phyloP scores from a whole-genome alignment of 2,113 vertebrate species.

The Prietella phreatophila region DNA sequence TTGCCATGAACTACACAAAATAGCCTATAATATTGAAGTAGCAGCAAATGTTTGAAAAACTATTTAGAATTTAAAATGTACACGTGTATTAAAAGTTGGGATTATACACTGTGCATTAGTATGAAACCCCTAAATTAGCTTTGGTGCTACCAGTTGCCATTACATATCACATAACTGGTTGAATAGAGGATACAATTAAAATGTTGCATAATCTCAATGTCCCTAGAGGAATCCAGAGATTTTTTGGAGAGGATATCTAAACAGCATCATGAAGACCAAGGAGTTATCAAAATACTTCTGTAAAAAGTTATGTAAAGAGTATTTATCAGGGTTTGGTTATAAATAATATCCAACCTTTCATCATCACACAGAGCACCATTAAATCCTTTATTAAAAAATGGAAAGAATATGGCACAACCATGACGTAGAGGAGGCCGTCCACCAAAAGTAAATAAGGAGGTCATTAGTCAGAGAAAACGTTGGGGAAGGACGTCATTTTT shows the following conservation, averaged over 20 bases:
- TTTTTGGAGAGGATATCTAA: background rate
- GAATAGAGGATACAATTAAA: background rate
- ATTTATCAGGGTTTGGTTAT: background rate
- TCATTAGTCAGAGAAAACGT: background rate
- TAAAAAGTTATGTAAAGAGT: background rate
- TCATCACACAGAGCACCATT: background rate
- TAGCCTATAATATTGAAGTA: background rate
- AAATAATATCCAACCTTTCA: background rate
- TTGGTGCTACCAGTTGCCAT: background rate
- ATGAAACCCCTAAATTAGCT: background rate
- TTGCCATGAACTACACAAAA: background rate
- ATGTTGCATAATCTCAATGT: background rate
- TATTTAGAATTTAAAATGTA: background rate
- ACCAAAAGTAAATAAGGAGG: background rate
- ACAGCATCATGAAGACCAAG: background rate
- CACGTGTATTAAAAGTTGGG: background rate
- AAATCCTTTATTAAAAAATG: background rate
- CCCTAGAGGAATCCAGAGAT: background rate
- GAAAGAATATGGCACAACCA: background rate
- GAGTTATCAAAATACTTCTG: background rate
- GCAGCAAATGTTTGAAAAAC: background rate
- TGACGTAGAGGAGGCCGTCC: background rate
- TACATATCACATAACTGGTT: background rate
- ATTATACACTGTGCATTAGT: background rate
- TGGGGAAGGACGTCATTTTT: background rate